Base-by-base conservation (phyloP, 53 echinoderm and acorn worm species). In the Hippasteria phrygiana region DNA sequence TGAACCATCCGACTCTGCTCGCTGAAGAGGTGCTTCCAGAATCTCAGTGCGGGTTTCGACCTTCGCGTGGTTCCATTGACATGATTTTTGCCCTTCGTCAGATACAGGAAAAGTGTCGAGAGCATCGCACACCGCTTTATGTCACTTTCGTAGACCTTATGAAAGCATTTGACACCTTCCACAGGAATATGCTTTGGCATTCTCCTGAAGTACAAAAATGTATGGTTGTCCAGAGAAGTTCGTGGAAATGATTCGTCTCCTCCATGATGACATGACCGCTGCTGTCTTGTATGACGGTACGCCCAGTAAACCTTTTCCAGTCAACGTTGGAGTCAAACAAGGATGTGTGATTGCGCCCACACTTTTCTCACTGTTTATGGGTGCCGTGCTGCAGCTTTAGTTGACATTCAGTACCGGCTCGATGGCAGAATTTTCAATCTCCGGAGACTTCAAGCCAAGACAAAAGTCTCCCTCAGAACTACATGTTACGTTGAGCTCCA, bases 31-130 rank as follows among this genome's bases (percentile, higher is more conserved):
- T 43, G 38, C 80, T 80, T 16, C 80, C 62, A 34, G 80, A 80
- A 46, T 33, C 33, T 32, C 80, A 80, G 18, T 80, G 80, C 34
- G 80, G 80, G 7, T 80, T 80, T 42, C 5, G 80, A 80, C 40
- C 80, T 6, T 24, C 22, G 27, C 59, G 80, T 6, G 63, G 80
- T 16, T 38, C 62, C 22, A 80, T 46, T 59, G 80, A 80, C 38
- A 80, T 80, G 80, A 42, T 80, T 4, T 80, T 80, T 62, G 59
- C 47, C 17, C 59, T 80, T 9, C 12, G 80, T 12, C 80, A 80
- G 28, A 56, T 80, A 20, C 80, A 80, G 42, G 80, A 80, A 22
- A 80, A 80, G 42, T 80, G 80, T 29, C 6, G 80, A 33, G 80
- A 80, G 35, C 80, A 80, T 5, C 42, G 59, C 80, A 32, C 5